Percentiles rank a stretch among this genome's conserved stretches.
Evolutionary conservation across 2,888 invertebrate genomes (phyloP).

Genomic region (Mythimna impura): DNA sequence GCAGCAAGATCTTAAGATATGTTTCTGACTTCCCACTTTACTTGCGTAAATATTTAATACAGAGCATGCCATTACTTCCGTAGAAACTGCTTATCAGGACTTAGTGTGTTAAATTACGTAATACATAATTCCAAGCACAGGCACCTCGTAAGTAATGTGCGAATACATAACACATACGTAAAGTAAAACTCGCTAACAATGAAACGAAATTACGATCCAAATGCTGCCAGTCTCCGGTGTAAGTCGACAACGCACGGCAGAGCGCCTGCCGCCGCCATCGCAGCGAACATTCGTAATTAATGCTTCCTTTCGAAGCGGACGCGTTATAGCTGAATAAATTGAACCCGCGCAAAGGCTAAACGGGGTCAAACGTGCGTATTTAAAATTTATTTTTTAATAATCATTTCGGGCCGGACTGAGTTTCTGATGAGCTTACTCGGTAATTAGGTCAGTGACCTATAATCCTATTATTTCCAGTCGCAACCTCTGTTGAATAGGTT

Average conservation of each 20-base stretch:
- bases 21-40: background rate
- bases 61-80: background rate
- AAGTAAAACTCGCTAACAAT: constrained; percentile 34
- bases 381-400: constrained; percentile 42
- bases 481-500: constrained; percentile 19
- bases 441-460: constrained; percentile 29
- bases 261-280: constrained; percentile 14
- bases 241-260: constrained; percentile 38
- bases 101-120: too few species aligned
- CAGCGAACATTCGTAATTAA: constrained; percentile 53
- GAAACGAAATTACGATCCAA: constrained; percentile 43
- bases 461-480: constrained; percentile 39
- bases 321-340: constrained; percentile 53
- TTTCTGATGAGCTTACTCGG: constrained; percentile 34
- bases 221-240: constrained; percentile 44
- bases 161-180: background rate
- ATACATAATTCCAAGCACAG: too few species aligned
- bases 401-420: constrained; percentile 13
- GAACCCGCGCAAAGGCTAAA: constrained; percentile 44
- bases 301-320: constrained; percentile 51
- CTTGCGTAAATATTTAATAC: background rate
- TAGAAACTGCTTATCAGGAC: background rate
- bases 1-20: background rate
- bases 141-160: background rate
- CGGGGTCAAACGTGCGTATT: constrained; percentile 37